Evolutionary conservation across 2,888 invertebrate genomes (phyloP), one percentile per base, ranked within the genome.

Genomic region (Empis livida): DNA sequence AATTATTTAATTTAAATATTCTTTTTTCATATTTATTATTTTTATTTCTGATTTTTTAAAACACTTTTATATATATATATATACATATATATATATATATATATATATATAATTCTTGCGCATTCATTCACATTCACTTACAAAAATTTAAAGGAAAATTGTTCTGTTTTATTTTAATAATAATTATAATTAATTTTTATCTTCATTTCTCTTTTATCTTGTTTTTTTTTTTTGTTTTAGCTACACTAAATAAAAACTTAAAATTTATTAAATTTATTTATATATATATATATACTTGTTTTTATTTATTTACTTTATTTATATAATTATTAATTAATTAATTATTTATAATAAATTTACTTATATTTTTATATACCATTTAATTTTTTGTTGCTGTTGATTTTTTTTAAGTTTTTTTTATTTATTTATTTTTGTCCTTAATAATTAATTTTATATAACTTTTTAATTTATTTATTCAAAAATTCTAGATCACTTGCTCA

Each of bases 171-270:
- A 23, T 41, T 17, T 40, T 17, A 15, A 17, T 17, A 41, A 27
- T 41, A 41, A 20, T 41, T 41, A 41, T 41, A 23, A 35, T 35
- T 27, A 41, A 27, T 41, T 23, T 41, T 40, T 15, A 30, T 35
- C 39, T 48, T 48, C 42, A 44, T 30, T 44, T 48, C 41, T 43
- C n/a, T n/a, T n/a, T n/a, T n/a, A n/a, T 45, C 30, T 38, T 43
- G 30, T 45, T 39, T 45, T 49, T 49, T 49, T 51, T 46, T 49
- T 52, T n/a, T n/a, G n/a, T n/a, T n/a, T 51, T 52, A 52, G 47
- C 52, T 52, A 52, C 52, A 52, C 52, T 52, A 52, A 48, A 41
- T 41, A 48, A 46, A 52, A 52, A 49, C 49, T 52, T 50, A 52
- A 48, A 49, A 46, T 51, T 49, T 49, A 46, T 46, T 30, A 44